Evolutionary conservation across 2,797 vertebrate genomes (phyloP).

Genomic region (Ibycter americanus): DNA sequence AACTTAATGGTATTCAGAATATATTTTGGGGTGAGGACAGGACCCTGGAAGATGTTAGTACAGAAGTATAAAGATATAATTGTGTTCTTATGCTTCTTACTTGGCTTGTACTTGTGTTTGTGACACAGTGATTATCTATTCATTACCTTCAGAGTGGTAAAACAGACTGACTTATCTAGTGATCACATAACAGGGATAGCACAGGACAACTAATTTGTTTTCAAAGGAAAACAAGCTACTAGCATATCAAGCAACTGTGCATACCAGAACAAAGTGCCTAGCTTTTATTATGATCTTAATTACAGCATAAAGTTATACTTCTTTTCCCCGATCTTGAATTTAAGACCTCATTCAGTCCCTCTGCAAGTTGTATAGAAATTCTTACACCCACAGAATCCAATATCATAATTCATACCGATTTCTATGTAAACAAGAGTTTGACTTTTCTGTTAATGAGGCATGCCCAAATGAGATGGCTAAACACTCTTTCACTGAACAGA

Average conservation of each 20-base stretch:
- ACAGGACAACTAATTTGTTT: constrained; percentile 31
- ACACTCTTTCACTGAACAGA: neutral
- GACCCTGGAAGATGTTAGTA: neutral
- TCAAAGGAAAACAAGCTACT: constrained; percentile 35
- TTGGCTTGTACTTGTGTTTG: neutral
- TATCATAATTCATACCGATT: neutral
- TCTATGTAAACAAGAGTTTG: neutral
- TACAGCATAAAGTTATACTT: neutral
- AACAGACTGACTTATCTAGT: constrained; percentile 13
- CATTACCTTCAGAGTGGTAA: constrained; percentile 53
- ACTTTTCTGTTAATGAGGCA: neutral
- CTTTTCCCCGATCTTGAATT: neutral
- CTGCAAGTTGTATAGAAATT: neutral
- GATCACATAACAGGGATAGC: neutral
- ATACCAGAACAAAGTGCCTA: neutral
- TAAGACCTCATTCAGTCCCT: neutral
- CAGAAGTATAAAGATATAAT: neutral
- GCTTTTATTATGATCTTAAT: neutral
- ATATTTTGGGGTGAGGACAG: neutral
- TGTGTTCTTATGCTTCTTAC: neutral
- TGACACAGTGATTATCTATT: constrained; percentile 59
- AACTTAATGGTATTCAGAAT: neutral
- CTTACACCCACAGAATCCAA: neutral
- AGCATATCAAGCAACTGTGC: neutral
- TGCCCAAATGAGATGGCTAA: neutral